Conservation (phyloP, 2,797 vertebrate species). For the Urocyon cinereoargenteus region DNA sequence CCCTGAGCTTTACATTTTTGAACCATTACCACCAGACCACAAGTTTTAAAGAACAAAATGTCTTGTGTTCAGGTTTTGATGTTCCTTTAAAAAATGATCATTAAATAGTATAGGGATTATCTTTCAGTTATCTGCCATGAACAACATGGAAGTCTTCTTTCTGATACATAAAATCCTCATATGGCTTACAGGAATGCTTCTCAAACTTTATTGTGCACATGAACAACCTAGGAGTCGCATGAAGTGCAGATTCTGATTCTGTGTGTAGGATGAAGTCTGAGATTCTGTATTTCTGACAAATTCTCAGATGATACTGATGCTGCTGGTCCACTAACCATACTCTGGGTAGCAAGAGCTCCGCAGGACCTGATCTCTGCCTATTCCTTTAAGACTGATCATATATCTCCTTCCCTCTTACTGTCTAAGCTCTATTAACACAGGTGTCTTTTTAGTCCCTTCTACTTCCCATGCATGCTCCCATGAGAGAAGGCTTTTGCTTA, state of each 20-base stretch:
- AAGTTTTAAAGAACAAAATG: neutral
- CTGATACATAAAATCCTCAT: neutral
- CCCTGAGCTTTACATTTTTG: neutral
- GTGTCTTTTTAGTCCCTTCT: neutral
- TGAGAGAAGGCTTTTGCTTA: neutral
- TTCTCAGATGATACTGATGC: neutral
- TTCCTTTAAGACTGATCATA: neutral
- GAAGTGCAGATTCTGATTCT: neutral
- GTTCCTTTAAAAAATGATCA: conserved; percentile 1
- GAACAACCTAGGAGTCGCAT: neutral
- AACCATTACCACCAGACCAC: neutral
- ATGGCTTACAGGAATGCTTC: neutral
- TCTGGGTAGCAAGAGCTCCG: neutral
- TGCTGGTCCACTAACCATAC: neutral
- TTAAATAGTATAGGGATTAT: neutral
- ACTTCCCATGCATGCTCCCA: neutral
- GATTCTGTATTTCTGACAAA: neutral
- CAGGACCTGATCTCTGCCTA: neutral
- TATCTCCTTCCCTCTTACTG: neutral
- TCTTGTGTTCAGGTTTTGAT: neutral
- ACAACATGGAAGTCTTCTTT: neutral
- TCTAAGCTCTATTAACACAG: neutral
- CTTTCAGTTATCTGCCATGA: neutral
- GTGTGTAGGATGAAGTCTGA: neutral
- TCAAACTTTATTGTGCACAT: neutral